Evolutionary conservation across 2,797 vertebrate genomes (phyloP).

Genomic region (Helostoma temminkii): DNA sequence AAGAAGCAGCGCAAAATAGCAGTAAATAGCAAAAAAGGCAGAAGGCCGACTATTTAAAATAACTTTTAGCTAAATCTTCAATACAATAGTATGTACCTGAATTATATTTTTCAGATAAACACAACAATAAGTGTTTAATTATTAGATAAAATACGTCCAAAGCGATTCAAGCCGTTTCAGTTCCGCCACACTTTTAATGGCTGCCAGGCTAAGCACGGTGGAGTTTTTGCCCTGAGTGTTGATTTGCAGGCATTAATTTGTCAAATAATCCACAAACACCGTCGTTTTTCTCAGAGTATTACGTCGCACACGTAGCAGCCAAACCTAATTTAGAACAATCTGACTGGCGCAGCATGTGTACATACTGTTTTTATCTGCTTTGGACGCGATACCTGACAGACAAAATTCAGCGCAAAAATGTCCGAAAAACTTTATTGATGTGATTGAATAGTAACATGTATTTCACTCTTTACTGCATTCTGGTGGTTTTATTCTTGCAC

Average conservation of each 20-base stretch:
- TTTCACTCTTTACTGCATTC: not conserved
- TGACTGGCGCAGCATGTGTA: accelerated
- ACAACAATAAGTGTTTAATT: not conserved
- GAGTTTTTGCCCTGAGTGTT: accelerated
- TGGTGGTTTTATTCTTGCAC: constrained; percentile 30
- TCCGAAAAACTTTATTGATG: constrained; percentile 25
- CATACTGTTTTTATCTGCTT: accelerated
- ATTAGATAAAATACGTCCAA: not conserved
- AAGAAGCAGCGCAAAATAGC: not conserved
- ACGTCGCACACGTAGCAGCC: accelerated
- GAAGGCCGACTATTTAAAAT: not conserved
- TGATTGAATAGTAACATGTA: constrained; percentile 37
- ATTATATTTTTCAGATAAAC: not conserved
- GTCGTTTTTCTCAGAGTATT: accelerated
- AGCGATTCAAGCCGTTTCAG: not conserved
- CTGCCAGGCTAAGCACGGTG: accelerated
- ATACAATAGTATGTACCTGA: accelerated
- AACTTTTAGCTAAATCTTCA: not conserved
- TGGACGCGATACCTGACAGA: constrained; percentile 7
- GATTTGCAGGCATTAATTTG: constrained; percentile 11
- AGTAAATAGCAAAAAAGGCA: too few species aligned
- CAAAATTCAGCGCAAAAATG: accelerated
- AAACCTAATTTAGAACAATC: accelerated
- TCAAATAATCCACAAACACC: accelerated
- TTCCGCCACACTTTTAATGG: constrained; percentile 75